Base-by-base conservation (phyloP, 2,797 vertebrate species). In the Coregonus suidteri region DNA sequence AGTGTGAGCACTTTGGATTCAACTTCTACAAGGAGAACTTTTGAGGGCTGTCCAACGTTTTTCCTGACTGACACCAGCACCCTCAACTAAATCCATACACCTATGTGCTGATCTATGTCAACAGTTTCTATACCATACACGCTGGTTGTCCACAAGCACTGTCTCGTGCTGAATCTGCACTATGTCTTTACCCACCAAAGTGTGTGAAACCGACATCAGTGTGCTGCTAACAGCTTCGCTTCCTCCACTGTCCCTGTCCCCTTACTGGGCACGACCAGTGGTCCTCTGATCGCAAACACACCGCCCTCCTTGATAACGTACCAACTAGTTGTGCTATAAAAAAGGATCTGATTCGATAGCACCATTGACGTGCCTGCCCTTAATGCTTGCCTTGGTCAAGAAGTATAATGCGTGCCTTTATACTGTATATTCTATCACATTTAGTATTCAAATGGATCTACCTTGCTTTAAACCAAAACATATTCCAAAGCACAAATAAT, bases 21-120 rank as follows among this genome's bases (percentile, higher is more conserved):
- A 81, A 87, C 69, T 97, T 97, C 87, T 97, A 95, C 94, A 94
- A 94, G 78, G 96, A 97, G 77, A 93, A 95, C 86, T 97, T 97
- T 90, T 96, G 91, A 94, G 66, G 81, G 1, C 4, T 66, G 75
- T 75, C 90, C 88, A 80, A 87, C 3, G 2, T 71, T 20, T 52
- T n/a, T n/a, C 56, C 56, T 9, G n/a, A 6, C 56, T 59, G 56
- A 59, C 56, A 59, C 6, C 56, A n/a, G 18, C 56, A 59, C 2
- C n/a, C 3, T 51, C 70, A 52, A 30, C 47, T 31, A 54, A 25
- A 53, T 68, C 66, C 31, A 68, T 5, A 34, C 14, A 15, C 14
- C 14, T 68, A 35, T 35, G 31, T 64, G 20, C 25, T 64, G 2
- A 64, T 64, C 59, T 64, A 25, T 11, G 20, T 64, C 7, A 25